Base-by-base conservation (phyloP, 2,888 invertebrate species). In the Cyclophora albipunctata region DNA sequence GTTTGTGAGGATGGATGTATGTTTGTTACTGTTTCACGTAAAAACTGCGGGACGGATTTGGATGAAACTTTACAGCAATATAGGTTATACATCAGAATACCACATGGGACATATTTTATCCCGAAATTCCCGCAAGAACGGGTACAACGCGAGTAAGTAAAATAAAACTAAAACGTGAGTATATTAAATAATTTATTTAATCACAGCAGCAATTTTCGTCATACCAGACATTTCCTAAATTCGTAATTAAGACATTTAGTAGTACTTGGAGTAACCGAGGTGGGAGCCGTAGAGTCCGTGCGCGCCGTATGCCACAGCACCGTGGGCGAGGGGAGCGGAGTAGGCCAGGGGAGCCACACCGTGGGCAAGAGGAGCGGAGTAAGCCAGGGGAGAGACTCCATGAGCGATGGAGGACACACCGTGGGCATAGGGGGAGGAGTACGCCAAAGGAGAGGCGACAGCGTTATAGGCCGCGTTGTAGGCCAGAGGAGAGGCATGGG, bases 141-240 rank as follows among this genome's bases (percentile, higher is more conserved):
- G 20, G 20, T 20, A 20, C 20, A 20, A 20, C 20, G 20, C 20
- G 20, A 2, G 20, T 20, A 20, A 20, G 20, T 20, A 40, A 41
- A 45, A 43, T 20, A 42, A 4, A 42, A 7, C 7, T 20, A 42
- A 42, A 43, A 6, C 7, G 43, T 42, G 45, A 40, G 45, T 53
- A 55, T 51, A 49, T 55, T 43, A 43, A 42, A 43, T 43, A 43
- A 51, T 54, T 55, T 53, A 57, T 55, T 63, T 52, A 54, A 58
- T 62, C 73, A 75, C 70, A 76, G 74, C 69, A 62, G 64, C 54
- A 62, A 62, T 63, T 61, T 64, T 69, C 64, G 57, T 60, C 57
- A 50, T 67, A 59, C 62, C 55, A 61, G 49, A 69, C 67, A 62
- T 59, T 55, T 54, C 53, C 49, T 49, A 62, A 55, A 55, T 55